These are phyloP conservation scores for Casuarius casuarius DNA, from an alignment of 2,113 vertebrate species.

Conservation along the genomic window DNA sequence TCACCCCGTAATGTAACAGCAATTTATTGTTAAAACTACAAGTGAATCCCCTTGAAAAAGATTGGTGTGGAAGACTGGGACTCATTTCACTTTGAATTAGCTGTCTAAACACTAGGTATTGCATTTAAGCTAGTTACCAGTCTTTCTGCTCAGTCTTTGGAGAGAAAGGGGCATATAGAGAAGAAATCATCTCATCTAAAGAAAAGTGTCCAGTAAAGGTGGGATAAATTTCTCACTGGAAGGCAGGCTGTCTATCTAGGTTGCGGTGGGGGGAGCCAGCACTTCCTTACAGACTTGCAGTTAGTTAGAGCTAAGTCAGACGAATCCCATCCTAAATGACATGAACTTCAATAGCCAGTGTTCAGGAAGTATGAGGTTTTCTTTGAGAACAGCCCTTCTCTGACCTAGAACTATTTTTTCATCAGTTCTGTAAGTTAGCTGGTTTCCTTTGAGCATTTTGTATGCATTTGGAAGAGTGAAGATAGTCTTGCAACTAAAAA, in stretches of 20 bases:
- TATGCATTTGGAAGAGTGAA: not conserved
- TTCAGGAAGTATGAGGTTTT: not conserved
- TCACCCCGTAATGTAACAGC: not conserved
- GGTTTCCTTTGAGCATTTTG: not conserved
- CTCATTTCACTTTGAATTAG: not conserved
- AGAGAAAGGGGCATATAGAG: not conserved
- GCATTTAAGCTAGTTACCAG: not conserved
- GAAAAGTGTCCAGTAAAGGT: not conserved
- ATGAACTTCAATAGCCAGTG: not conserved
- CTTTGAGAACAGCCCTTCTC: not conserved
- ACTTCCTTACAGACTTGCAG: not conserved
- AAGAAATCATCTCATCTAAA: not conserved
- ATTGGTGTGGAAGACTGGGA: not conserved
- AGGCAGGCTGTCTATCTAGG: not conserved
- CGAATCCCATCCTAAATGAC: not conserved
- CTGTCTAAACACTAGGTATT: not conserved
- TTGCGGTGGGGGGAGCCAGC: not conserved
- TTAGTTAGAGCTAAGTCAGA: not conserved
- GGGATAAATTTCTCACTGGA: not conserved
- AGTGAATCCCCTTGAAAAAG: not conserved
- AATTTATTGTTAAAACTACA: not conserved
- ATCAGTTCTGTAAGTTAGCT: not conserved
- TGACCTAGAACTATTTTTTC: not conserved
- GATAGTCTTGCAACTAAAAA: constrained; percentile 10
- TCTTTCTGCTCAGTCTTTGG: not conserved